phyloP scores from a whole-genome alignment of 1,140 invertebrate species.

The Thaumatotibia leucotreta region DNA sequence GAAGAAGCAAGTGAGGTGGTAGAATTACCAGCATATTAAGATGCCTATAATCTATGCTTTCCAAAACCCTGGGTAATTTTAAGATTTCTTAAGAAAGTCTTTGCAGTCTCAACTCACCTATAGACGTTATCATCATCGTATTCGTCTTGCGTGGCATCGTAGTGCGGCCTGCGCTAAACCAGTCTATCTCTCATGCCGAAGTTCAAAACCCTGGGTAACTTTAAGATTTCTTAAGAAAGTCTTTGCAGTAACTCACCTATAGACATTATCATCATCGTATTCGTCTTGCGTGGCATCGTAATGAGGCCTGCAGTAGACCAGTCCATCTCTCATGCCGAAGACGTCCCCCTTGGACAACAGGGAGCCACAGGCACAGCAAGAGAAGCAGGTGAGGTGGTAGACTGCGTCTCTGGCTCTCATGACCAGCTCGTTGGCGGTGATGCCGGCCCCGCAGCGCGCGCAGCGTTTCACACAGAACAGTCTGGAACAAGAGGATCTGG shows the following conservation, averaged over 20 bases:
- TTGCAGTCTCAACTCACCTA: too few species aligned
- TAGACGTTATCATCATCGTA: constrained; percentile 76
- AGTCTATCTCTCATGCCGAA: constrained; percentile 78
- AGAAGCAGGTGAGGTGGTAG: constrained; percentile 95
- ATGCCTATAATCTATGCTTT: too few species aligned
- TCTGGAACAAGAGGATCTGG: constrained; percentile 81
- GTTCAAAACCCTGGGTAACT: too few species aligned
- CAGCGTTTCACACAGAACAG: constrained; percentile 89
- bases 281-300: constrained; percentile 77
- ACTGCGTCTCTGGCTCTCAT: constrained; percentile 93
- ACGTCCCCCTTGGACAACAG: constrained; percentile 90
- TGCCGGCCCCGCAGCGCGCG: constrained; percentile 88
- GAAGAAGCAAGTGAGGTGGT: constrained; percentile 94
- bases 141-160: constrained; percentile 74
- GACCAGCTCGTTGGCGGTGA: constrained; percentile 93
- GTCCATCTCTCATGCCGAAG: constrained; percentile 89
- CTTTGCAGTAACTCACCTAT: constrained; percentile 62
- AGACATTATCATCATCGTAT: constrained; percentile 75
- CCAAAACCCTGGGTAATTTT: too few species aligned
- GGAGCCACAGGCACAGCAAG: constrained; percentile 89
- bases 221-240: too few species aligned
- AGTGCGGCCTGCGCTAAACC: constrained; percentile 85
- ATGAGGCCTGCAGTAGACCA: constrained; percentile 86
- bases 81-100: too few species aligned
- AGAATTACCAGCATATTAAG: too few species aligned